Evolutionary conservation across 1,140 invertebrate species (phyloP).

Genomic region (Dufourea novaeangliae): DNA sequence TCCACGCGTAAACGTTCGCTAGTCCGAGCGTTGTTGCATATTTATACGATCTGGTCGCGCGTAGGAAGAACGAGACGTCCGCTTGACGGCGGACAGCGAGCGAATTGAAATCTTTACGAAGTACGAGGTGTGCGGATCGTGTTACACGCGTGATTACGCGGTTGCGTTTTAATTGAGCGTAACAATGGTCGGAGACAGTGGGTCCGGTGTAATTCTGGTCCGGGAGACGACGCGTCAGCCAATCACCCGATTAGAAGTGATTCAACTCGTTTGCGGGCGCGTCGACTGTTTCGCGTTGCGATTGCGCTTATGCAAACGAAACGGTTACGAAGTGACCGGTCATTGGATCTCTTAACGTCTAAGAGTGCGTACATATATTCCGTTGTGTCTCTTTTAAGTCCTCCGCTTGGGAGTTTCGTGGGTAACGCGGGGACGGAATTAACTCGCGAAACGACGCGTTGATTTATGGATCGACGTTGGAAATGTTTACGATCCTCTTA

Average conservation of each 20-base stretch:
- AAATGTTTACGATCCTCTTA: conserved; percentile 25
- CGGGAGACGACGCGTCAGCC: not conserved
- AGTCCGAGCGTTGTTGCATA: conserved; percentile 23
- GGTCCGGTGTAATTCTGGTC: not conserved
- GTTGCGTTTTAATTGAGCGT: conserved; percentile 53
- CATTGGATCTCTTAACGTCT: too few relatives aligned
- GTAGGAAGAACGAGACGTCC: conserved; percentile 44
- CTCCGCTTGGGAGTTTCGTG: not conserved
- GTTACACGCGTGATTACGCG: conserved; percentile 44
- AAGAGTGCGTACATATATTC: too few relatives aligned
- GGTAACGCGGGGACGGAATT: not conserved
- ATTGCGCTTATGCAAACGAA: too few relatives aligned
- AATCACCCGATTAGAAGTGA: not conserved
- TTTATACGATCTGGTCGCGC: conserved; percentile 27
- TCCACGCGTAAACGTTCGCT: not conserved
- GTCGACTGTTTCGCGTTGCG: too few relatives aligned
- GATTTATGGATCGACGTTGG: conserved; percentile 21
- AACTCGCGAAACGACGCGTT: not conserved
- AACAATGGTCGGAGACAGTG: conserved; percentile 26
- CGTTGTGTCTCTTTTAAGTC: not conserved
- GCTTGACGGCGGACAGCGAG: conserved; percentile 9
- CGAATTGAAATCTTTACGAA: conserved; percentile 47
- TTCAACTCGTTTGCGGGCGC: not conserved
- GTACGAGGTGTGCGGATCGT: conserved; percentile 16
- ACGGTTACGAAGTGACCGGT: too few relatives aligned